These are phyloP conservation scores for Forbesichthys agassizii DNA, from an alignment of 2,113 vertebrate genomes.

Conservation along the genomic window DNA sequence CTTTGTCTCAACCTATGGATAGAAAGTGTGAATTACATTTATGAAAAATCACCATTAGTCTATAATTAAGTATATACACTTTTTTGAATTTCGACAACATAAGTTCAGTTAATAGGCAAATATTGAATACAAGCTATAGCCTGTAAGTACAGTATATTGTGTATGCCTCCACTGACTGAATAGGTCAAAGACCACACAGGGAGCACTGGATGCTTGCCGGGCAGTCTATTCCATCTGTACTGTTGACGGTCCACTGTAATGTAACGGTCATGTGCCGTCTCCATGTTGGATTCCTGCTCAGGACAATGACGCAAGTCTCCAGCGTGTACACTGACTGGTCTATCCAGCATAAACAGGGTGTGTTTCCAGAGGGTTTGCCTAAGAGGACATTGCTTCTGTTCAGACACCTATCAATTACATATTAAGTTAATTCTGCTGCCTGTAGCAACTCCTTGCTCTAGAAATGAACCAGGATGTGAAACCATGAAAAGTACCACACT, in stretches of 20 bases:
- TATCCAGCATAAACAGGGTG: constrained; percentile 84
- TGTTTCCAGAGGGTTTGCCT: constrained; percentile 86
- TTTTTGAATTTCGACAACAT: too few species aligned
- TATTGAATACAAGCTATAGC: background rate
- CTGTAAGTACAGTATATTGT: background rate
- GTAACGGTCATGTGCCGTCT: constrained; percentile 81
- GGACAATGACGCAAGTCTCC: constrained; percentile 68
- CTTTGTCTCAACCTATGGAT: constrained; percentile 73
- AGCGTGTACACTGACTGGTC: constrained; percentile 59
- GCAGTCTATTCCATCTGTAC: constrained; percentile 45
- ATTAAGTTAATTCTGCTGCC: too few species aligned
- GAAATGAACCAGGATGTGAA: constrained; percentile 81
- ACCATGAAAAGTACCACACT: constrained; percentile 71
- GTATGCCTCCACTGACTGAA: background rate
- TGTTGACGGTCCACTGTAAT: constrained; percentile 75
- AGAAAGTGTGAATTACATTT: background rate
- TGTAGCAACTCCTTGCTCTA: constrained; percentile 59
- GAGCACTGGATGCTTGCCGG: constrained; percentile 54
- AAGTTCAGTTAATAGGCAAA: background rate
- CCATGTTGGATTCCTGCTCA: constrained; percentile 80
- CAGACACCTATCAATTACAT: background rate
- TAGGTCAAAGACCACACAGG: background rate
- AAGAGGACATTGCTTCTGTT: background rate
- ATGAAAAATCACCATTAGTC: too few species aligned
- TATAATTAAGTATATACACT: too few species aligned